Evolutionary conservation across 1,140 invertebrate genomes (phyloP).

Genomic region (Drosophila fuyamai): DNA sequence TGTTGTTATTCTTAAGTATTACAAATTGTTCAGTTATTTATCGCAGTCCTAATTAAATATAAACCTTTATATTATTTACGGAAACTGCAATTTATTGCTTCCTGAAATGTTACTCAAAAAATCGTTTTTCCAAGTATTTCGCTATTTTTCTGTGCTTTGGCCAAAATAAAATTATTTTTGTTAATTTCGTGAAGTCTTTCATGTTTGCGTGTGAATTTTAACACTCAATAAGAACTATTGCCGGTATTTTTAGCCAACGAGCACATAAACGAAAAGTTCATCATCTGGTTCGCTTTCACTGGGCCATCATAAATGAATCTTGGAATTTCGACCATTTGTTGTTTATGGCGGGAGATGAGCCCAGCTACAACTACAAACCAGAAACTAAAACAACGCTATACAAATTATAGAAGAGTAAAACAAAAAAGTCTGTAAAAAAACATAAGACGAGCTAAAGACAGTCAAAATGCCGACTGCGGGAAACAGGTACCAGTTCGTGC

Average conservation of each 20-base stretch:
- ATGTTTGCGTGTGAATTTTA: conserved; percentile 18
- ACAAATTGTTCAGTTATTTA: too few relatives aligned
- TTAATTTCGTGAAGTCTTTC: conserved; percentile 1
- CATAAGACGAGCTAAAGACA: conserved; percentile 35
- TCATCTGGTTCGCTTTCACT: conserved; percentile 34
- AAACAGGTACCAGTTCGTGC: conserved; percentile 81
- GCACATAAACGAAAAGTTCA: conserved; percentile 20
- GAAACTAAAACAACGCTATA: conserved; percentile 13
- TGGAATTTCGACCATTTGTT: conserved; percentile 32
- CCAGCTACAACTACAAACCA: neutral
- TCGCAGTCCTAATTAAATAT: too few relatives aligned
- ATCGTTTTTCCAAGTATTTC: conserved; percentile 2
- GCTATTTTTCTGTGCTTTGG: neutral
- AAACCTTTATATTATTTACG: neutral
- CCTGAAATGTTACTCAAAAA: neutral
- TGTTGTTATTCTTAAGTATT: too few relatives aligned
- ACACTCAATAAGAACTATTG: conserved; percentile 21
- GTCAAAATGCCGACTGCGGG: conserved; percentile 52
- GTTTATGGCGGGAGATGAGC: conserved; percentile 23
- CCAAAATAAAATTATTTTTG: neutral
- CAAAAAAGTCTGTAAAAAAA: conserved; percentile 23
- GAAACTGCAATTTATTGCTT: conserved; percentile 10
- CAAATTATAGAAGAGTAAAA: conserved; percentile 38
- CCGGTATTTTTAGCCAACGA: conserved; percentile 26
- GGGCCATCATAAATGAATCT: conserved; percentile 32